Evolutionary conservation across 2,797 vertebrate species (phyloP), one percentile per base, ranked within the genome.

Genomic region (Takifugu ocellatus): DNA sequence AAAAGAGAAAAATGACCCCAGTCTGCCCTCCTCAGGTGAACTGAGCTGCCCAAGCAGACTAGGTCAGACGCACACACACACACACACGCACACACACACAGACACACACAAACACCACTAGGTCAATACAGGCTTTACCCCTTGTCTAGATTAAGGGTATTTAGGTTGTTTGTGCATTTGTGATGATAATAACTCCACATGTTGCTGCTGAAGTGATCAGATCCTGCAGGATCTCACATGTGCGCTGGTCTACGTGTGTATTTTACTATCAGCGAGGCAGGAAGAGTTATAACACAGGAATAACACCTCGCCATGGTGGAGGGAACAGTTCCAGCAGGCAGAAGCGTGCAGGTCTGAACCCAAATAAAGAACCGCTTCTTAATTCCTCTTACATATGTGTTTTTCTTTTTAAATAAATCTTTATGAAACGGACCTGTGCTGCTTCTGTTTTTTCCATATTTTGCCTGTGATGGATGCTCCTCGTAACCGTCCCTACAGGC

Each of bases 11-110:
- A 77, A 84, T 83, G 74, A 88, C 88, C 87, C 85, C 87, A 91
- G 87, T 72, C 88, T 91, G 88, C 89, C 90, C 90, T 91, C 90
- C 84, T 87, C 90, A 91, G 91, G 90, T 90, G 87, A 84, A 88
- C 72, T 70, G 57, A 65, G 72, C 57, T 51, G 51, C 69, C 66
- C 53, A 52, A 55, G 69, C 68, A 78, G 77, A 87, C 72, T 78
- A 73, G 78, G 77, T 83, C 83, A 84, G 65, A 70, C 68, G 63
- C 53, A 54, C 66, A 51, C 66, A 68, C 26, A 17, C 61, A 51
- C 56, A 68, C 25, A 14, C 57, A 51, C 64, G 47, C 63, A 68
- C 25, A 53, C 56, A 27, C 52, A 54, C 21, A 17, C 61, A 58
- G 48, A 51, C 51, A 44, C 49, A 52, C 66, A 51, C 66, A 67